Evolutionary conservation across 35 echinoderm and acorn worm genomes (phyloP).

Genomic region (Acanthaster planci): DNA sequence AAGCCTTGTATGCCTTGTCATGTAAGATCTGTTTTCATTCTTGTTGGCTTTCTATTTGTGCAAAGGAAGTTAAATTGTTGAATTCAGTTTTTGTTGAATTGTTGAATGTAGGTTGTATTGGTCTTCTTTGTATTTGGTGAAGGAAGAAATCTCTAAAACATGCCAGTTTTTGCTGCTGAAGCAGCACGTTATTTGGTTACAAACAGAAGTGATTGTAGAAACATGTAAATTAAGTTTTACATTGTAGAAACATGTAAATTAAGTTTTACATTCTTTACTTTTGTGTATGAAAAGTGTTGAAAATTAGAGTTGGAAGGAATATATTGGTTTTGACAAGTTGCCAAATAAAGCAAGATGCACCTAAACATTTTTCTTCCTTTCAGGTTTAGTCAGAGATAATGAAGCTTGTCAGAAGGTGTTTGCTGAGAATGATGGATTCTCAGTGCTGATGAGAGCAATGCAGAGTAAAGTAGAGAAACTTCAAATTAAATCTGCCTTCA

Average conservation of each 20-base stretch:
- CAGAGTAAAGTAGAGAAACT: constrained; percentile 81
- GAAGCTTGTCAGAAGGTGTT: constrained; percentile 40
- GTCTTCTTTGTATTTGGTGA: too few relatives aligned
- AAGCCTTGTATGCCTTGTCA: constrained; percentile 89
- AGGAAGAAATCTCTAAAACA: neutral
- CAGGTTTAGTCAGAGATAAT: constrained; percentile 82
- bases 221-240: too few relatives aligned
- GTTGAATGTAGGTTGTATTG: neutral
- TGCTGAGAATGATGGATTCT: constrained; percentile 73
- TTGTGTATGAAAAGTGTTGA: too few relatives aligned
- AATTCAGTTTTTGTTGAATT: neutral
- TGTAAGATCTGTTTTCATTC: constrained; percentile 57
- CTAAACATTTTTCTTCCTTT: neutral
- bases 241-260: too few relatives aligned
- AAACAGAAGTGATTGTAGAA: too few relatives aligned
- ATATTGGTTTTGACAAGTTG: too few relatives aligned
- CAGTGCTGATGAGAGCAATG: constrained; percentile 83
- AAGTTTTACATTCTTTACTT: too few relatives aligned
- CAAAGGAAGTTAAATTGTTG: neutral
- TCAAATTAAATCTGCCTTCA: constrained; percentile 90
- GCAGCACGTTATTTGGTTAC: too few relatives aligned
- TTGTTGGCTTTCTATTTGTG: neutral
- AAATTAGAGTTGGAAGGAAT: too few relatives aligned
- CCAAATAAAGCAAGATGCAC: too few relatives aligned
- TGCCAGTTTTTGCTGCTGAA: neutral